Evolutionary conservation across 1,140 invertebrate species (phyloP).

Genomic region (Eupeodes corollae): DNA sequence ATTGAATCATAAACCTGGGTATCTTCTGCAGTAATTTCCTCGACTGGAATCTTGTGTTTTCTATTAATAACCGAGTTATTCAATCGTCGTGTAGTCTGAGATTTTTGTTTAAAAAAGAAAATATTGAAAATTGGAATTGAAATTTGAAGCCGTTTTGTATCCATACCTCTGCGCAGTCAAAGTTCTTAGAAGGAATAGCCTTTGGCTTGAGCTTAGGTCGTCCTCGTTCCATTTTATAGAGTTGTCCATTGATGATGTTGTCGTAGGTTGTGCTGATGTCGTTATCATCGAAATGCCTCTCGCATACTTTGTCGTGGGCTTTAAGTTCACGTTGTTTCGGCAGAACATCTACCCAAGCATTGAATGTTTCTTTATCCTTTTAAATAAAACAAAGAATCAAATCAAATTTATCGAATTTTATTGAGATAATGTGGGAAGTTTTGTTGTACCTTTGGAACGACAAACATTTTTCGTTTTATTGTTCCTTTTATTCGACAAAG

Average conservation of each 20-base stretch:
- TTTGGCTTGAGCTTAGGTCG: slow-evolving; percentile 8
- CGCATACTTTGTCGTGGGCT: slow-evolving; percentile 7
- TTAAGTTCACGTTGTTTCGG: slow-evolving; percentile 6
- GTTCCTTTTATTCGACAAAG: slow-evolving; percentile 3
- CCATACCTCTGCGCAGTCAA: too few species aligned
- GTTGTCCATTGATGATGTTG: slow-evolving; percentile 10
- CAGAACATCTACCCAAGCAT: slow-evolving; percentile 8
- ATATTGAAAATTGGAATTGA: too few species aligned
- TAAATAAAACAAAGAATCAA: neutral
- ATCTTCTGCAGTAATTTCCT: too few species aligned
- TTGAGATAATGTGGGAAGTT: neutral
- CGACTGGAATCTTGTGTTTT: too few species aligned
- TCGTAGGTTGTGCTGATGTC: slow-evolving; percentile 6
- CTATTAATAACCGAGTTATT: too few species aligned
- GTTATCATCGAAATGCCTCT: slow-evolving; percentile 7
- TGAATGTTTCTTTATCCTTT: slow-evolving; percentile 4
- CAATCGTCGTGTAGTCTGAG: too few species aligned
- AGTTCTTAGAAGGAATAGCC: slow-evolving; percentile 7
- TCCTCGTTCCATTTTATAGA: slow-evolving; percentile 8
- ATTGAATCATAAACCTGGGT: too few species aligned
- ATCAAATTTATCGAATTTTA: neutral
- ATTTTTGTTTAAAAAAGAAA: too few species aligned
- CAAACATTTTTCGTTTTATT: slow-evolving; percentile 9
- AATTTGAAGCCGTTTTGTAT: too few species aligned
- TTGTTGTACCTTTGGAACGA: slow-evolving; percentile 7